These are phyloP conservation scores for Samia ricini DNA, from an alignment of 1,140 invertebrate species.

Conservation along the genomic window DNA sequence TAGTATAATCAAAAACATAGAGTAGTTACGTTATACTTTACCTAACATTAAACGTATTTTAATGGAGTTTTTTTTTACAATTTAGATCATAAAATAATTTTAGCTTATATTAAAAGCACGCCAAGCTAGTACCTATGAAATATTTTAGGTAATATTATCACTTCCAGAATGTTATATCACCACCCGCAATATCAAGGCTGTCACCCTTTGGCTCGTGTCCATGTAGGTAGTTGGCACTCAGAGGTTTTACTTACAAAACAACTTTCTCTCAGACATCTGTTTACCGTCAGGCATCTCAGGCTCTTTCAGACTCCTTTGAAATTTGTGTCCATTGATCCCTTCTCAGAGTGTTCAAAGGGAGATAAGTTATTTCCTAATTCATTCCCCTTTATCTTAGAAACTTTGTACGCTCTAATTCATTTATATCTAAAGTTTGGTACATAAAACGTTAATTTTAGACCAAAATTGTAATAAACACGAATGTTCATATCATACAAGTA, in stretches of 20 bases:
- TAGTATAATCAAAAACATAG: too few species aligned
- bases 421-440: not conserved
- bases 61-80: too few species aligned
- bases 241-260: constrained; percentile 18
- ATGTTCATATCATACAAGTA: too few species aligned
- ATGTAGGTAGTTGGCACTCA: constrained; percentile 4
- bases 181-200: not conserved
- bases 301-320: constrained; percentile 15
- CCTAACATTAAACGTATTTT: too few species aligned
- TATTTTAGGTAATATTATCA: not conserved
- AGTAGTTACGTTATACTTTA: too few species aligned
- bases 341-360: not conserved
- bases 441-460: not conserved
- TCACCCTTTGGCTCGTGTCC: constrained; percentile 3
- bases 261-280: constrained; percentile 11
- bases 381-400: not conserved
- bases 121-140: too few species aligned
- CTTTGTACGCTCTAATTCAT: not conserved
- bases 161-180: not conserved
- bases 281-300: constrained; percentile 11
- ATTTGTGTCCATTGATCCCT: not conserved
- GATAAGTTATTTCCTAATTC: constrained; percentile 4
- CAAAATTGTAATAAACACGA: not conserved
- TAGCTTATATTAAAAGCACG: too few species aligned
- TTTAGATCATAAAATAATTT: too few species aligned